phyloP scores from a whole-genome alignment of 2,113 vertebrate species.

The Numenius arquata region DNA sequence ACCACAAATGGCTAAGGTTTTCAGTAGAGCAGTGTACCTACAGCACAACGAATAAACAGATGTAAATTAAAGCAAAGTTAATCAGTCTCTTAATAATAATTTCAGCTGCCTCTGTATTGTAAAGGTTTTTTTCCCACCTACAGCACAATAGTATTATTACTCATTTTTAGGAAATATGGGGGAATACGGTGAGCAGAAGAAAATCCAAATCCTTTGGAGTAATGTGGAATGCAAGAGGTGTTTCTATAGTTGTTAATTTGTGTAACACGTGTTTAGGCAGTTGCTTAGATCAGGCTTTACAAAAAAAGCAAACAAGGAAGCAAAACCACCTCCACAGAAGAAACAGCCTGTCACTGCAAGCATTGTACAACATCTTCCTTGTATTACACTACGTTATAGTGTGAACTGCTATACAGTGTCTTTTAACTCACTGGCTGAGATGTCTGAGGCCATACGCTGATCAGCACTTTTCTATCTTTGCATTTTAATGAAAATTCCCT shows the following conservation, averaged over 20 bases:
- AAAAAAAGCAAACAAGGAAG: not conserved
- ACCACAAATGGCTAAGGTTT: not conserved
- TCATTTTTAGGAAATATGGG: not conserved
- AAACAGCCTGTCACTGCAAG: not conserved
- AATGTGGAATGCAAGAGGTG: not conserved
- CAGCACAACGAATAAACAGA: not conserved
- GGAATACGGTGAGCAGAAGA: not conserved
- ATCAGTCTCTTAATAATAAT: not conserved
- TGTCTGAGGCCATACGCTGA: not conserved
- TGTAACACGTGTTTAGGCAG: not conserved
- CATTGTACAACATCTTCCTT: not conserved
- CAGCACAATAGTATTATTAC: not conserved
- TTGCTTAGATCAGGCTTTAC: not conserved
- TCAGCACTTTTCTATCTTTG: not conserved
- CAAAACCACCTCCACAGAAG: not conserved
- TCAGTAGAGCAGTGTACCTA: not conserved
- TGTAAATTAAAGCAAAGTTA: not conserved
- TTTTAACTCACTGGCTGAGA: not conserved
- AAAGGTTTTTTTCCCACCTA: not conserved
- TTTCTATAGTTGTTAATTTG: not conserved
- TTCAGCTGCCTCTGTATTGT: not conserved
- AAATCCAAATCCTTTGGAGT: not conserved
- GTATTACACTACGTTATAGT: accelerated
- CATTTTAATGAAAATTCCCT: not conserved
- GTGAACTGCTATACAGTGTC: not conserved